Evolutionary conservation across 2,888 invertebrate species (phyloP).

Genomic region (Ophraella communa): DNA sequence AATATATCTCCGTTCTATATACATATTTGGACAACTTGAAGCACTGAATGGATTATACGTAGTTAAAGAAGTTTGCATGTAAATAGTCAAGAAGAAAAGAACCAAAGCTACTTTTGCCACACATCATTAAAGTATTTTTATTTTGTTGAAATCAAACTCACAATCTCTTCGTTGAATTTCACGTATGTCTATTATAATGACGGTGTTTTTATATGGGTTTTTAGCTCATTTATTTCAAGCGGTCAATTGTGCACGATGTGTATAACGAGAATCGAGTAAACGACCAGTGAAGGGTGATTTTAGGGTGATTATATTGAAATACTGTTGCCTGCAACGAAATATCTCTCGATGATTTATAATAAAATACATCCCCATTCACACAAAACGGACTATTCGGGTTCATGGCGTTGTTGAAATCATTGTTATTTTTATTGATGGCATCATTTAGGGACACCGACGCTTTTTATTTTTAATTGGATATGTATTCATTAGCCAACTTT

Average conservation of each 20-base stretch:
- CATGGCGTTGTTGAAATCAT: conserved; percentile 44
- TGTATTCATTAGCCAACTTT: background rate
- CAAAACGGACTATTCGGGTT: conserved; percentile 48
- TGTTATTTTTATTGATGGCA: conserved; percentile 45
- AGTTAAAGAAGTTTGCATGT: too few relatives aligned
- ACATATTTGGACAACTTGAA: too few relatives aligned
- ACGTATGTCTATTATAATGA: conserved; percentile 52
- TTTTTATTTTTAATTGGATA: conserved; percentile 4
- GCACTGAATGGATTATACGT: too few relatives aligned
- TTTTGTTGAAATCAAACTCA: too few relatives aligned
- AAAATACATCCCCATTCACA: conserved; percentile 44
- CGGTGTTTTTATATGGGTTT: conserved; percentile 44
- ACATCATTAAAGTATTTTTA: too few relatives aligned
- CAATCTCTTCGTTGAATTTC: background rate
- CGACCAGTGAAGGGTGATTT: conserved; percentile 46
- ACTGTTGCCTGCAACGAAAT: conserved; percentile 53
- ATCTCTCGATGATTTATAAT: conserved; percentile 48
- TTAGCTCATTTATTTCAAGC: conserved; percentile 56
- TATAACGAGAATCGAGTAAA: conserved; percentile 50
- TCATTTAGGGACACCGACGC: conserved; percentile 1
- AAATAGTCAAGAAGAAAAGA: too few relatives aligned
- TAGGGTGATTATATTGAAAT: conserved; percentile 56
- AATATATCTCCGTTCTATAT: too few relatives aligned
- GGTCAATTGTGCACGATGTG: conserved; percentile 52
- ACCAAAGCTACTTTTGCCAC: too few relatives aligned